These are phyloP conservation scores for Acrobasis consociella DNA, from an alignment of 2,888 invertebrate genomes.

Conservation along the genomic window DNA sequence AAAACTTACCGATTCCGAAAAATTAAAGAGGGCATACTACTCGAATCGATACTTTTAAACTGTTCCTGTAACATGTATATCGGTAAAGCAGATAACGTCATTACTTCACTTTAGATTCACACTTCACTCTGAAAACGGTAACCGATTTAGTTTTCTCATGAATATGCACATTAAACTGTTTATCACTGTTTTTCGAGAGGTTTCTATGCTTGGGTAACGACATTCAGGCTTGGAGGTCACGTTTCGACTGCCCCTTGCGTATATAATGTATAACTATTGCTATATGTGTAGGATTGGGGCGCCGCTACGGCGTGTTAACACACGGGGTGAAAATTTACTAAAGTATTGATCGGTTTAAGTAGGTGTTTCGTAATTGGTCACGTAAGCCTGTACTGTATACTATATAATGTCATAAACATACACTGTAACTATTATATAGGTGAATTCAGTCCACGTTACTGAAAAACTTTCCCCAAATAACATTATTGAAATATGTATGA, in stretches of 20 bases:
- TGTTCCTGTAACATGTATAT: slow-evolving; percentile 75
- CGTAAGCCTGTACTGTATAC: neutral
- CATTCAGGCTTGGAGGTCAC: slow-evolving; percentile 67
- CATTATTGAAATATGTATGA: too few species aligned
- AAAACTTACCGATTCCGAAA: slow-evolving; percentile 84
- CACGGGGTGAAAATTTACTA: slow-evolving; percentile 46
- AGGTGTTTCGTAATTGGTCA: slow-evolving; percentile 23
- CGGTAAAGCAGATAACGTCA: slow-evolving; percentile 80
- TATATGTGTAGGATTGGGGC: slow-evolving; percentile 45
- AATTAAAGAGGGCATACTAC: slow-evolving; percentile 85
- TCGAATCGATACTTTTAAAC: slow-evolving; percentile 73
- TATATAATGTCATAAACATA: too few species aligned
- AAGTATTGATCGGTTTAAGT: slow-evolving; percentile 11
- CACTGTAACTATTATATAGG: too few species aligned
- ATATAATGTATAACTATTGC: slow-evolving; percentile 45
- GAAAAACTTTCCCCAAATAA: too few species aligned
- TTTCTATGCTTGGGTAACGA: slow-evolving; percentile 53
- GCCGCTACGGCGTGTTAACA: slow-evolving; percentile 36
- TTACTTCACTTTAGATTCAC: slow-evolving; percentile 71
- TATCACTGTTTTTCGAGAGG: slow-evolving; percentile 48
- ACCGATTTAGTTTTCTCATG: slow-evolving; percentile 59
- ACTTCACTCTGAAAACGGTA: slow-evolving; percentile 60
- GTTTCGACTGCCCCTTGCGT: slow-evolving; percentile 54
- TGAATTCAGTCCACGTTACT: too few species aligned
- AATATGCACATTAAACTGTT: slow-evolving; percentile 51